A percentile compares a stretch with the other conserved stretches of the same genome.
Evolutionary conservation across 2,113 vertebrate genomes (phyloP).

Genomic region (Corythornis cristatus): DNA sequence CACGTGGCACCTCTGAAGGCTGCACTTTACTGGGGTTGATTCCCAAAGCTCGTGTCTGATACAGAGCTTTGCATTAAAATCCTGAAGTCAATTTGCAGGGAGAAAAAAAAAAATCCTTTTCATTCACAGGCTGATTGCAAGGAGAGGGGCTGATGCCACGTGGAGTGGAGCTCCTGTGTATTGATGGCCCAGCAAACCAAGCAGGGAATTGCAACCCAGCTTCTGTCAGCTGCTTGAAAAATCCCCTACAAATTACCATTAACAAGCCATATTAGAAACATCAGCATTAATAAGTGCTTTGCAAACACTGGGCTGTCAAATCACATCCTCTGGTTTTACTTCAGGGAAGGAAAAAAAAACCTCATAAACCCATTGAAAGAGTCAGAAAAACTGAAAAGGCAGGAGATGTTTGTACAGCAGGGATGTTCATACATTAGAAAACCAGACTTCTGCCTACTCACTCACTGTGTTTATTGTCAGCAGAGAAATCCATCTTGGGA

Average conservation of each 20-base stretch:
- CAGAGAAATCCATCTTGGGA: not conserved
- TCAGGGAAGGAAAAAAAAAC: not conserved
- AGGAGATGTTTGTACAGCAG: not conserved
- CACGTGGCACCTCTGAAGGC: not conserved
- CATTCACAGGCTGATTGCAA: not conserved
- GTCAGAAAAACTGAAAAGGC: not conserved
- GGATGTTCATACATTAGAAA: not conserved
- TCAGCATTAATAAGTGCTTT: not conserved
- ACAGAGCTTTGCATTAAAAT: conserved; percentile 32
- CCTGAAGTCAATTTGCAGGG: not conserved
- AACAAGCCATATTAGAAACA: conserved; percentile 4
- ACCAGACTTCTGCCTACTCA: not conserved
- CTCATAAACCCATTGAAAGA: not conserved
- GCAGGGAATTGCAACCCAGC: not conserved
- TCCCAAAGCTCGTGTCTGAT: conserved; percentile 3
- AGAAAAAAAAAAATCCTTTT: not conserved
- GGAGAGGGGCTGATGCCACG: not conserved
- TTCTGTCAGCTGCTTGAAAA: not conserved
- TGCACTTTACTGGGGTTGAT: conserved; percentile 12
- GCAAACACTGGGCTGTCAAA: not conserved
- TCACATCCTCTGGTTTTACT: not conserved
- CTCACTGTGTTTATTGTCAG: not conserved
- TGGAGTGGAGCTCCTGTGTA: not conserved
- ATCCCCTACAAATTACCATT: not conserved
- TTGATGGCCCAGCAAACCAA: not conserved